These are phyloP conservation scores for Mobula birostris DNA, from an alignment of 2,113 vertebrate genomes.

Conservation along the genomic window DNA sequence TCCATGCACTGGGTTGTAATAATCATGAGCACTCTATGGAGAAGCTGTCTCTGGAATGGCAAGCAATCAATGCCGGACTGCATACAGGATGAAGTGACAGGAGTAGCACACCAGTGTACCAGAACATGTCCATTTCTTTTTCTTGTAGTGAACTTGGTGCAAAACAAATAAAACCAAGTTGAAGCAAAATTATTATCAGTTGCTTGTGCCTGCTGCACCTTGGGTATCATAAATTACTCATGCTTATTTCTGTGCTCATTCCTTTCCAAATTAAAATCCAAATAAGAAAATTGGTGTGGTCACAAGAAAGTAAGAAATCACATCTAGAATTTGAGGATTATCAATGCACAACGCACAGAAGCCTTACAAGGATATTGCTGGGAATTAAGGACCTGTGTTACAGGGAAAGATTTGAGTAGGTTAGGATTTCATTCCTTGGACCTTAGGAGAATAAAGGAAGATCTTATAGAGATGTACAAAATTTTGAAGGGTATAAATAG, in stretches of 20 bases:
- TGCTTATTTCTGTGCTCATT: background rate
- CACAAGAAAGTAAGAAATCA: background rate
- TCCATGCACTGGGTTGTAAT: background rate
- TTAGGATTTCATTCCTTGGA: too few species aligned
- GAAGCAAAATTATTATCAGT: background rate
- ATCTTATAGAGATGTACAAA: too few species aligned
- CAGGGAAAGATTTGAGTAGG: too few species aligned
- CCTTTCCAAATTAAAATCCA: background rate
- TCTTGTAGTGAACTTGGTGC: background rate
- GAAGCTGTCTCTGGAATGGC: background rate
- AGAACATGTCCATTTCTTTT: background rate
- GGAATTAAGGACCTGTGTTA: too few species aligned
- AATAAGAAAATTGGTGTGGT: background rate
- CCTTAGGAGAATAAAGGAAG: too few species aligned
- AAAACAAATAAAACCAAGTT: background rate
- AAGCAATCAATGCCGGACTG: background rate
- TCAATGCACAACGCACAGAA: too few species aligned
- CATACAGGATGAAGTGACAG: background rate
- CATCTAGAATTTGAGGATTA: background rate
- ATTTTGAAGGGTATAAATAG: too few species aligned
- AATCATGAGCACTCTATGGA: background rate
- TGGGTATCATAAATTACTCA: background rate
- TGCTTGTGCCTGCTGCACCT: background rate
- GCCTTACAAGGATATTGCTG: too few species aligned
- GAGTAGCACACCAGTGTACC: background rate